These are phyloP conservation scores for Bacillus rossius DNA, from an alignment of 1,140 invertebrate species.

Conservation along the genomic window DNA sequence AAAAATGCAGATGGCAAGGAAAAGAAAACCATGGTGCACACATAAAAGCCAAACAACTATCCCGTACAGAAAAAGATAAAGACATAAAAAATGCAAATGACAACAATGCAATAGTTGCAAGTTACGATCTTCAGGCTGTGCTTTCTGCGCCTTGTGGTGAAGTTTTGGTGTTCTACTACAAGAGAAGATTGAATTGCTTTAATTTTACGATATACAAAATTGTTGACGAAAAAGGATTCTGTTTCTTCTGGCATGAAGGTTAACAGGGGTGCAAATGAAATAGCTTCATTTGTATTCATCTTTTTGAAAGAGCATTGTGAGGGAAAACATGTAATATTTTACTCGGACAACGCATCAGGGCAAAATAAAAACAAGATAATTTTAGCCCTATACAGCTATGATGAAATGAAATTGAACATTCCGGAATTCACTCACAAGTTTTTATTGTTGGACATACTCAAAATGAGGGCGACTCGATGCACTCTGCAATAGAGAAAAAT, in stretches of 20 bases:
- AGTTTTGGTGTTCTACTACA: constrained; percentile 29
- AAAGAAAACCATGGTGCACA: too few relatives aligned
- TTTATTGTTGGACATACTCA: constrained; percentile 40
- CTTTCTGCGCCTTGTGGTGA: constrained; percentile 28
- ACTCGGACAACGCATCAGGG: constrained; percentile 35
- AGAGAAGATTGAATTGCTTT: constrained; percentile 28
- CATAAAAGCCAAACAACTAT: too few relatives aligned
- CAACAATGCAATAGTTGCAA: background rate
- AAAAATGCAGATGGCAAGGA: too few relatives aligned
- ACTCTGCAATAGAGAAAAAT: constrained; percentile 33
- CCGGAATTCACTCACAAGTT: constrained; percentile 38
- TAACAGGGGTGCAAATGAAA: constrained; percentile 30
- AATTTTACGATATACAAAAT: constrained; percentile 36
- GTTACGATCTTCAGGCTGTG: constrained; percentile 29
- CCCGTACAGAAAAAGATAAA: too few relatives aligned
- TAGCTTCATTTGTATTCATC: constrained; percentile 28
- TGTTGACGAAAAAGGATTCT: constrained; percentile 25
- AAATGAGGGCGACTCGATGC: constrained; percentile 40
- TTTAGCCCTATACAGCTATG: constrained; percentile 28
- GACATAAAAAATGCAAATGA: too few relatives aligned
- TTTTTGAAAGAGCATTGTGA: constrained; percentile 1
- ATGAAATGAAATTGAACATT: constrained; percentile 22
- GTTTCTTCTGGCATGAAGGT: constrained; percentile 32
- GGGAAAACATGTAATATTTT: constrained; percentile 33
- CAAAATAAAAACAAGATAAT: constrained; percentile 40